Percentiles rank a stretch among this genome's conserved stretches.
These are phyloP conservation scores for Aphrocallistes beatrix DNA, from an alignment of 37 sponge, comb jelly and placozoan species.

Conservation along the genomic window DNA sequence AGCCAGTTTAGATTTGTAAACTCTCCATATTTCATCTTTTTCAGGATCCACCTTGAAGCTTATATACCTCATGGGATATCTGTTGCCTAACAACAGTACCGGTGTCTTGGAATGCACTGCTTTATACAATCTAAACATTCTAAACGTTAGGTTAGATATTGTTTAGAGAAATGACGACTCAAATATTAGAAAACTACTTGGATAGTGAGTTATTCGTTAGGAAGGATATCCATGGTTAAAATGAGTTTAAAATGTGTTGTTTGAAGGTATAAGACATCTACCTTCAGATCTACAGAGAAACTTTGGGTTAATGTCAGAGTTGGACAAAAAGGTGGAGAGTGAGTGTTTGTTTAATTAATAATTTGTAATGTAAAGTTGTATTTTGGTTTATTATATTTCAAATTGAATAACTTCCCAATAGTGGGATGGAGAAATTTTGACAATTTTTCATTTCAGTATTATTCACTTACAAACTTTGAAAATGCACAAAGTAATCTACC, in stretches of 20 bases:
- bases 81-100: neutral
- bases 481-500: neutral
- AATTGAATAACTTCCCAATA: no score
- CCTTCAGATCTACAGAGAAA: conserved; percentile 86
- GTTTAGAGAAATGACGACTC: neutral
- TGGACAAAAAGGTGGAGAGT: conserved; percentile 76
- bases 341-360: neutral
- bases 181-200: neutral
- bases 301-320: conserved; percentile 67
- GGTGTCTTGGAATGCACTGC: neutral
- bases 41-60: neutral
- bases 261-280: conserved; percentile 65
- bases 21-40: neutral
- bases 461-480: neutral
- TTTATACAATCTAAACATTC: conserved; percentile 5
- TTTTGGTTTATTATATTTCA: no score
- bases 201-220: neutral
- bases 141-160: neutral
- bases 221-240: neutral
- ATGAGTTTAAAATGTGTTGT: neutral
- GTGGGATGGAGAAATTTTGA: no score
- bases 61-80: neutral
- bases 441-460: no score
- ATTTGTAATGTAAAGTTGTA: no score
- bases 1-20: no score